Evolutionary conservation across 2,888 invertebrate genomes (phyloP).

Genomic region (Apoda limacodes): DNA sequence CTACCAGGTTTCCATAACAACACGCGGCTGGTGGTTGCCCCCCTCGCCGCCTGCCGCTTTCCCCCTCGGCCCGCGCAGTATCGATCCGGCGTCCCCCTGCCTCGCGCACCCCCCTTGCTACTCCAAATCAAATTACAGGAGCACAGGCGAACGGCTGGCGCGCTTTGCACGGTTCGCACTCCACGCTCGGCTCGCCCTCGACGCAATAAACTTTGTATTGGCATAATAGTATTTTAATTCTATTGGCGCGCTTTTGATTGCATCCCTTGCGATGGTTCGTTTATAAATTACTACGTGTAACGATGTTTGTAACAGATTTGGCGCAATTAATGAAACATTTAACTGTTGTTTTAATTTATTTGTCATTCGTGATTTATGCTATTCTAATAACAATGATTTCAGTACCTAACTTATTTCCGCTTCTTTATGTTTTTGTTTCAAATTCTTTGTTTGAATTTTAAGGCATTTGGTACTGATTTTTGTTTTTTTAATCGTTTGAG

Average conservation of each 20-base stretch:
- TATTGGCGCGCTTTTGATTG: conserved; percentile 59
- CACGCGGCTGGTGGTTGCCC: conserved; percentile 48
- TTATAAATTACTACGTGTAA: conserved; percentile 49
- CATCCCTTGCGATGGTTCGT: conserved; percentile 46
- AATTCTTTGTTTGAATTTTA: no score
- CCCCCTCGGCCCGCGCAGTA: conserved; percentile 25
- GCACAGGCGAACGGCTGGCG: conserved; percentile 30
- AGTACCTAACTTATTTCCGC: no score
- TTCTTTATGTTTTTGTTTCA: no score
- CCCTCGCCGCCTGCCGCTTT: conserved; percentile 19
- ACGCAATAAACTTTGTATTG: conserved; percentile 62
- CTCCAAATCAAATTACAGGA: conserved; percentile 69
- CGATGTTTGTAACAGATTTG: conserved; percentile 20
- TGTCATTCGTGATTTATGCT: no score
- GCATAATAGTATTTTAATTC: conserved; percentile 67
- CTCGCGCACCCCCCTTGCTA: conserved; percentile 36
- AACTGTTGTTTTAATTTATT: no score
- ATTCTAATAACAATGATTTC: no score
- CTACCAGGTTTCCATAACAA: conserved; percentile 63
- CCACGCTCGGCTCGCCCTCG: conserved; percentile 14
- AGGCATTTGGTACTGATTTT: no score
- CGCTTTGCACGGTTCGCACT: conserved; percentile 21
- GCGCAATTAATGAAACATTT: conserved; percentile 21
- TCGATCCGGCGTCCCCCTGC: conserved; percentile 29
- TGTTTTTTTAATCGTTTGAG: no score